These are phyloP conservation scores for Pseudochromis fuscus DNA, from an alignment of 2,797 vertebrate species.

Conservation along the genomic window DNA sequence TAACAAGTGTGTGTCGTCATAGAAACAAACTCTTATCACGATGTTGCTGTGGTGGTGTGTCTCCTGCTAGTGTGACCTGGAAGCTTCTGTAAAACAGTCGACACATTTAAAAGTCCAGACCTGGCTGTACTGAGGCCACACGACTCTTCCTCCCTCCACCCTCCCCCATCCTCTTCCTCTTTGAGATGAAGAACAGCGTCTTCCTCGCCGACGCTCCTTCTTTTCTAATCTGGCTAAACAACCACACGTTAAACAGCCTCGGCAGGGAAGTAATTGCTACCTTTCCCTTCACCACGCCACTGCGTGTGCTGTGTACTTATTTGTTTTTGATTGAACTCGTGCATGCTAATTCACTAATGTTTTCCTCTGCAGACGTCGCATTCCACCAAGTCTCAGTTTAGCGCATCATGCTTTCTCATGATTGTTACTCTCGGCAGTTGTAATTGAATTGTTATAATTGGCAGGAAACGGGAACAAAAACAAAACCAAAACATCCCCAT, in stretches of 20 bases:
- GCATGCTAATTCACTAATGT: slow-evolving; percentile 13
- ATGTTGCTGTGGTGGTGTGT: too few relatives aligned
- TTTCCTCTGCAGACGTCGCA: slow-evolving; percentile 15
- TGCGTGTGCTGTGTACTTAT: neutral
- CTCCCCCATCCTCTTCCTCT: too few relatives aligned
- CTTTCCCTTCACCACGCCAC: neutral
- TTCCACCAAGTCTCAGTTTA: slow-evolving; percentile 3
- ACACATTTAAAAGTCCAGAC: too few relatives aligned
- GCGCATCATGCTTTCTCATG: slow-evolving; percentile 1
- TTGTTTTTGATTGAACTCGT: slow-evolving; percentile 1
- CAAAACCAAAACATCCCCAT: slow-evolving; percentile 10
- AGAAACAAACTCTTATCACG: too few relatives aligned
- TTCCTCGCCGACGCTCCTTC: too few relatives aligned
- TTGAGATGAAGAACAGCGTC: too few relatives aligned
- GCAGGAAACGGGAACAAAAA: neutral
- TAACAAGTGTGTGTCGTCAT: too few relatives aligned
- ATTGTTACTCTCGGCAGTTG: neutral
- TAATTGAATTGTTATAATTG: slow-evolving; percentile 46
- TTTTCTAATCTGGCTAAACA: too few relatives aligned
- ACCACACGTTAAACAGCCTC: slow-evolving; percentile 15
- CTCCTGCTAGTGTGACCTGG: too few relatives aligned
- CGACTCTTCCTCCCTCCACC: too few relatives aligned
- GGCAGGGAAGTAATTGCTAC: slow-evolving; percentile 31
- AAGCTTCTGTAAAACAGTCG: too few relatives aligned
- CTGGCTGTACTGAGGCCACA: too few relatives aligned